Evolutionary conservation across 2,113 vertebrate species (phyloP).

Genomic region (Phoenicopterus ruber): DNA sequence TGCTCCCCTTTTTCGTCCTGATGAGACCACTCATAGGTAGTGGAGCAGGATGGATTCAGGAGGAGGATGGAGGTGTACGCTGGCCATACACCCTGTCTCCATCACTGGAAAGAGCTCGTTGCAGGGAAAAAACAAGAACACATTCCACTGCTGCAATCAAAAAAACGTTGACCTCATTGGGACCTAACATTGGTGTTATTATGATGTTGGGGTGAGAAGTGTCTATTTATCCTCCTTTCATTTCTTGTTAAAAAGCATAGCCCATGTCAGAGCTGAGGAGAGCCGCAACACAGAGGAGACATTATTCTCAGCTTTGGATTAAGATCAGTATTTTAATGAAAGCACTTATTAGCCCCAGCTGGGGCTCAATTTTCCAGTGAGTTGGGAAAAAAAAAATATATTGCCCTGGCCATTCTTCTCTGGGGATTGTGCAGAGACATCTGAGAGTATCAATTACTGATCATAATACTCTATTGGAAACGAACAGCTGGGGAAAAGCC

Average conservation of each 20-base stretch:
- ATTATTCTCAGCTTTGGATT: slow-evolving; percentile 71
- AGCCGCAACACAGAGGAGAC: slow-evolving; percentile 64
- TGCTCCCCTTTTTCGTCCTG: background rate
- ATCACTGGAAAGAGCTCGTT: background rate
- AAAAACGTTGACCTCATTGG: slow-evolving; percentile 11
- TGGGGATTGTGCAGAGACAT: slow-evolving; percentile 51
- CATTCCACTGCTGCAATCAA: background rate
- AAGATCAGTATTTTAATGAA: slow-evolving; percentile 70
- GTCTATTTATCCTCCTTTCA: slow-evolving; percentile 59
- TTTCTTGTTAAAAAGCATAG: slow-evolving; percentile 71
- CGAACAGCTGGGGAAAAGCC: slow-evolving; percentile 59
- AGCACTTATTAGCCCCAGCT: slow-evolving; percentile 76
- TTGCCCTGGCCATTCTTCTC: slow-evolving; percentile 66
- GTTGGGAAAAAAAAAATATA: slow-evolving; percentile 60
- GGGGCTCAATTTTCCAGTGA: slow-evolving; percentile 67
- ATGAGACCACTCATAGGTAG: background rate
- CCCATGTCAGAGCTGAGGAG: slow-evolving; percentile 44
- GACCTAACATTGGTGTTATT: background rate
- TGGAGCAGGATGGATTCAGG: background rate
- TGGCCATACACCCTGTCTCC: background rate
- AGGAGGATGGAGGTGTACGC: background rate
- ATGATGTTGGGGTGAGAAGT: slow-evolving; percentile 26
- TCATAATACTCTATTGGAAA: slow-evolving; percentile 66
- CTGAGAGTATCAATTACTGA: slow-evolving; percentile 67
- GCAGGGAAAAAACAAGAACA: background rate